A percentile compares a stretch with the other conserved stretches of the same genome.
These are phyloP conservation scores for Bugulina stolonifera DNA, from an alignment of 2,888 invertebrate species.

Conservation along the genomic window DNA sequence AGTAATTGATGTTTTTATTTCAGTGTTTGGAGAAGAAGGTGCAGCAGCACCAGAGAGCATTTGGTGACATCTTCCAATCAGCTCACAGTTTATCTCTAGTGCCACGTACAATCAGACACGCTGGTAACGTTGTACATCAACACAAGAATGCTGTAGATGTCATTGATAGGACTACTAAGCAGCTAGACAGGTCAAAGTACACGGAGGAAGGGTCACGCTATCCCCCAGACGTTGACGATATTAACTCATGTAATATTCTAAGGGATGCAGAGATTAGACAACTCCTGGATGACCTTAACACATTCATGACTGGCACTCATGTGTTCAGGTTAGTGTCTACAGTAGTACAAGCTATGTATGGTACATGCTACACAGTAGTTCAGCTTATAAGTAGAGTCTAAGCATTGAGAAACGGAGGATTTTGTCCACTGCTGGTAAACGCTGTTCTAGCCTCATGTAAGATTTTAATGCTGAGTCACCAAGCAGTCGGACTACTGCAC, in stretches of 20 bases:
- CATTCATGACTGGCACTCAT: constrained; percentile 15
- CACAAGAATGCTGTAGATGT: constrained; percentile 20
- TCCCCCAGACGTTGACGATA: constrained; percentile 12
- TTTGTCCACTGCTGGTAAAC: no score
- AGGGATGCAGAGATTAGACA: constrained; percentile 25
- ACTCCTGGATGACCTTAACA: constrained; percentile 18
- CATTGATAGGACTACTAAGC: constrained; percentile 20
- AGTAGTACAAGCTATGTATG: no score
- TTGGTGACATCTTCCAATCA: constrained; percentile 9
- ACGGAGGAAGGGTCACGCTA: constrained; percentile 21
- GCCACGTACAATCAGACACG: constrained; percentile 15
- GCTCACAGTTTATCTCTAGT: constrained; percentile 12
- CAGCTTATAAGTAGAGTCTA: no score
- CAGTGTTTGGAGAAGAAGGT: constrained; percentile 22
- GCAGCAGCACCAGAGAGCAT: constrained; percentile 24
- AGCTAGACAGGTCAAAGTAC: constrained; percentile 16
- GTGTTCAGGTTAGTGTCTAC: constrained; percentile 7
- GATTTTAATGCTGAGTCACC: no score
- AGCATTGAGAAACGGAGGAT: no score
- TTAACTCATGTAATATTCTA: constrained; percentile 2
- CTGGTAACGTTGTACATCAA: constrained; percentile 21
- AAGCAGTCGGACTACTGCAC: no score
- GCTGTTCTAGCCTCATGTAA: no score
- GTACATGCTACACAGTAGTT: no score
- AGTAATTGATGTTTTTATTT: no score